Evolutionary conservation across 2,797 vertebrate genomes (phyloP), one percentile per base, ranked within the genome.

Genomic region (Danio jaintianensis): DNA sequence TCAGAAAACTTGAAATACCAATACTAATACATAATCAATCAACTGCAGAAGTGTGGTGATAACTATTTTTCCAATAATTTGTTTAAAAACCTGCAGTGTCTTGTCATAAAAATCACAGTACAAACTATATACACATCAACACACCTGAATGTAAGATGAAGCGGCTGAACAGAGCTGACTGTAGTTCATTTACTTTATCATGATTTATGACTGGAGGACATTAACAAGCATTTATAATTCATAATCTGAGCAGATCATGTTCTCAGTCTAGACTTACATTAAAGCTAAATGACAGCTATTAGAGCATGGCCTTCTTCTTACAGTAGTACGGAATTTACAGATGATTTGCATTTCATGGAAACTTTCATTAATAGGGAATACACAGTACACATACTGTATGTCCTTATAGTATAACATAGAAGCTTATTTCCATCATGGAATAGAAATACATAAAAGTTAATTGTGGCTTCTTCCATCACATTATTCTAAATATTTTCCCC

Each of bases 151-250:
- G 42, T 20, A 42, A 71, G 36, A 55, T 20, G 50, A 11, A 13
- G 50, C n/a, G 2, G 4, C 36, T 20, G 50, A 71, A 18, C n/a
- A 42, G 67, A 52, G 29, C 67, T 69, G 67, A 69, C 47, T 69
- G 47, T 7, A 52, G 67, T 22, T 20, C 40, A 67, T 55, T 67
- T 66, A 20, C 18, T 16, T 1, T 15, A 69, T 58, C 43, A 40
- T 29, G 50, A 67, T 20, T 76, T 42, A 67, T n/a, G 55, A 58
- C n/a, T 43, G 45, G 56, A 70, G 36, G 22, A 45, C 52, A 38
- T 67, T 67, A 56, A 67, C 52, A 29, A 11, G 40, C 20, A 56
- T 77, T 15, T 56, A 29, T 53, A 67, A 67, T 67, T 67, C 40
- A 67, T 22, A 66, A 20, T 67, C 75, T 56, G 63, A 43, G 11